Conservation (phyloP, 1,140 invertebrate species). For the Monomorium pharaonis region DNA sequence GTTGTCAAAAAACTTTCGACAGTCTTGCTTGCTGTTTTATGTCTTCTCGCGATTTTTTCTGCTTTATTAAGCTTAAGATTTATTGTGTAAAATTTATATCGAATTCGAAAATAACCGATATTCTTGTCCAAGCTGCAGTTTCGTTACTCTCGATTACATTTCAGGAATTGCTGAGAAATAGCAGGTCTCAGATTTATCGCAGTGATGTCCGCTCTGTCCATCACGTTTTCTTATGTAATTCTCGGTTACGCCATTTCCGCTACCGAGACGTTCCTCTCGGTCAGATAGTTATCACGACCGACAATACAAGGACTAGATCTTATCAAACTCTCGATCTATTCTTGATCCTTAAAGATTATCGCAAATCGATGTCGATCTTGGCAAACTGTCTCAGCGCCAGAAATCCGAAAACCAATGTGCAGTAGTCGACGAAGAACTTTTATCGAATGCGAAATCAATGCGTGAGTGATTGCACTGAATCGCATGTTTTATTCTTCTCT, state of each 20-base stretch:
- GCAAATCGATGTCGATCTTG: slow-evolving; percentile 20
- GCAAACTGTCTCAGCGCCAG: background rate
- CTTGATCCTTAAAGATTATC: slow-evolving; percentile 34
- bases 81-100: background rate
- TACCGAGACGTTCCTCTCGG: slow-evolving; percentile 19
- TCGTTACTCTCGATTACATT: slow-evolving; percentile 32
- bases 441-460: slow-evolving; percentile 26
- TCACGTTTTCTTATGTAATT: slow-evolving; percentile 20
- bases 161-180: slow-evolving; percentile 65
- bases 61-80: slow-evolving; percentile 22
- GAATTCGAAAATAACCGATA: slow-evolving; percentile 32
- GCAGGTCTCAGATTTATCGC: slow-evolving; percentile 76
- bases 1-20: background rate
- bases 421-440: slow-evolving; percentile 1
- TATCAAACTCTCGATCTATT: slow-evolving; percentile 27
- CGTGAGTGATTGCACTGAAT: background rate
- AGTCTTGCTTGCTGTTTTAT: background rate
- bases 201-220: slow-evolving; percentile 49
- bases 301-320: slow-evolving; percentile 35
- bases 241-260: slow-evolving; percentile 35
- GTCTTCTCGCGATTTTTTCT: background rate
- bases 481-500: background rate
- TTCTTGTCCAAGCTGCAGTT: slow-evolving; percentile 23
- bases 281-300: slow-evolving; percentile 49
- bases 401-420: slow-evolving; percentile 25